Conservation (phyloP, 1,140 invertebrate species). For the Coptotermes formosanus region DNA sequence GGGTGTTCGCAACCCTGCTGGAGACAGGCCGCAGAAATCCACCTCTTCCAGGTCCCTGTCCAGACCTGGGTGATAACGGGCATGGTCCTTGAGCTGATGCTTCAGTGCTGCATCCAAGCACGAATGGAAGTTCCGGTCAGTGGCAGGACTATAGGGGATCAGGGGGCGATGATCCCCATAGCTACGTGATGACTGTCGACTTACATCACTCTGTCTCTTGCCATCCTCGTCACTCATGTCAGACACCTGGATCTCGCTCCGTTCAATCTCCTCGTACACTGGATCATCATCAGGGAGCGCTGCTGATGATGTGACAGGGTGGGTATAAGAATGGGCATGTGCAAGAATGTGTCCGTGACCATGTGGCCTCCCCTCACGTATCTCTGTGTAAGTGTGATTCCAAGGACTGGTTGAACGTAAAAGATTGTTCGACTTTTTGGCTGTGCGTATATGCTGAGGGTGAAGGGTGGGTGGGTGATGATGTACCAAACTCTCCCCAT, state of each 20-base stretch:
- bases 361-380: conserved; percentile 52
- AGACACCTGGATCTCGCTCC: conserved; percentile 66
- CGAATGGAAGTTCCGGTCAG: conserved; percentile 48
- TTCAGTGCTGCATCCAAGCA: conserved; percentile 38
- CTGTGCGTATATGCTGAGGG: conserved; percentile 29
- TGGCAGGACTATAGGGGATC: conserved; percentile 54
- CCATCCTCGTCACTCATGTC: conserved; percentile 78
- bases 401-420: conserved; percentile 50
- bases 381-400: conserved; percentile 66
- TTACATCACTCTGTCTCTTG: conserved; percentile 73
- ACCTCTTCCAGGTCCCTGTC: conserved; percentile 6
- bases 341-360: conserved; percentile 40
- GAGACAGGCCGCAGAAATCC: conserved; percentile 5
- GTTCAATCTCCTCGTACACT: conserved; percentile 79
- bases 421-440: conserved; percentile 38
- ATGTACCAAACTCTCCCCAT: background rate
- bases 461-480: conserved; percentile 33
- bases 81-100: conserved; percentile 59
- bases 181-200: conserved; percentile 71
- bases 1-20: background rate
- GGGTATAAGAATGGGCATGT: conserved; percentile 42
- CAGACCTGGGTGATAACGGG: conserved; percentile 37
- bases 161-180: conserved; percentile 78
- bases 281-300: conserved; percentile 63
- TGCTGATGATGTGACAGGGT: conserved; percentile 41